These are phyloP conservation scores for Lordiphosa andalusiaca DNA, from an alignment of 2,888 invertebrate genomes.

Conservation along the genomic window DNA sequence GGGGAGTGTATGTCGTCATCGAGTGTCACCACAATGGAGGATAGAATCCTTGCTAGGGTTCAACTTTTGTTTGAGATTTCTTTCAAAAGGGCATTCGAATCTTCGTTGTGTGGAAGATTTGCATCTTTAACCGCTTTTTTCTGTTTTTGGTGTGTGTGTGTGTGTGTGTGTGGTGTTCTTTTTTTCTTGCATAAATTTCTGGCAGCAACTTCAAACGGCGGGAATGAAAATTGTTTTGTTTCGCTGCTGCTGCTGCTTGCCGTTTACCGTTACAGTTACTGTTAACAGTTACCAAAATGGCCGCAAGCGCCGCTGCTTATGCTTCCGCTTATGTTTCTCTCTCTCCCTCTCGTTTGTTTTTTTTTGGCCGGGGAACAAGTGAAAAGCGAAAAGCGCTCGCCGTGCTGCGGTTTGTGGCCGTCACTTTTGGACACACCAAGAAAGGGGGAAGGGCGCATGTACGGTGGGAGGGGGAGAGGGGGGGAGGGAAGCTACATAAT, in stretches of 20 bases:
- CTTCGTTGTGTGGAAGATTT: neutral
- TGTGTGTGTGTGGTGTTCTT: constrained; percentile 4
- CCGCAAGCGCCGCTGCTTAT: constrained; percentile 44
- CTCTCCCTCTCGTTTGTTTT: neutral
- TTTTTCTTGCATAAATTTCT: constrained; percentile 11
- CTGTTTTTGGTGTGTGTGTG: neutral
- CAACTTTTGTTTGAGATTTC: too few relatives aligned
- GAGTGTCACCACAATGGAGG: too few relatives aligned
- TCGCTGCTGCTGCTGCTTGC: constrained; percentile 9
- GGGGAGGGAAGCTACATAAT: constrained; percentile 20
- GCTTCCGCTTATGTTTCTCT: constrained; percentile 14
- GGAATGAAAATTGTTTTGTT: constrained; percentile 10
- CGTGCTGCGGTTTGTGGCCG: constrained; percentile 30
- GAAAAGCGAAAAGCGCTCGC: constrained; percentile 19
- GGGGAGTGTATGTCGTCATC: too few relatives aligned
- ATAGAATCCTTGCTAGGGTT: too few relatives aligned
- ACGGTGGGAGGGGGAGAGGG: too few relatives aligned
- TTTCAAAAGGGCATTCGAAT: neutral
- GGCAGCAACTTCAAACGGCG: constrained; percentile 6
- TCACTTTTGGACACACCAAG: constrained; percentile 3
- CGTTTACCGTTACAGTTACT: constrained; percentile 19
- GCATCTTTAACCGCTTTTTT: neutral
- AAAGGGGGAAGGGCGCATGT: neutral
- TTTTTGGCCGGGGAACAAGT: neutral
- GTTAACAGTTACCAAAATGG: constrained; percentile 47